phyloP scores from a whole-genome alignment of 2,797 vertebrate species.

The Sitta carolinensis region DNA sequence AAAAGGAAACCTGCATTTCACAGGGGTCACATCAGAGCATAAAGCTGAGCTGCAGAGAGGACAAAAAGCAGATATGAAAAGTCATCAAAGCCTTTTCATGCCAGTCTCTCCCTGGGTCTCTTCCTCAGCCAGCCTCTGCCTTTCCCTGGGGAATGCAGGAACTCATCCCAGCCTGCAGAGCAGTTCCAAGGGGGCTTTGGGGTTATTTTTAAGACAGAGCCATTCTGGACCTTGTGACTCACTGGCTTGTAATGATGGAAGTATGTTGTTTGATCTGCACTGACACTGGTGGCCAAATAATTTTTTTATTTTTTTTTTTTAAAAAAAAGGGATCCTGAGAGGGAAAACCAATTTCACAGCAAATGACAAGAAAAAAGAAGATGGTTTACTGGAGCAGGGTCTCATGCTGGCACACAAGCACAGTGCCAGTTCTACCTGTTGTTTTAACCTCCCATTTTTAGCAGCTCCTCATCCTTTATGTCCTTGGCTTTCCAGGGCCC shows the following conservation, averaged over 20 bases:
- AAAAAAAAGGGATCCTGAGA: neutral
- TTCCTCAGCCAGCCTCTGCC: neutral
- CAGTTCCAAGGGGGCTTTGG: neutral
- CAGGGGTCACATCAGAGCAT: neutral
- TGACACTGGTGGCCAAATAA: neutral
- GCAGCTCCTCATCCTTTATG: neutral
- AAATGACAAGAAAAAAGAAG: neutral
- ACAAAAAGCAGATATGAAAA: conserved; percentile 6
- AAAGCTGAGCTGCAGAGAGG: neutral
- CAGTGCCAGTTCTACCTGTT: neutral
- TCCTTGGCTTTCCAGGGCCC: neutral
- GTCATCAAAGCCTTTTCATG: conserved; percentile 19
- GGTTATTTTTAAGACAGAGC: conserved; percentile 42
- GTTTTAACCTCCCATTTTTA: neutral
- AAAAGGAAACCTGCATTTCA: neutral
- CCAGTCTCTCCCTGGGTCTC: neutral
- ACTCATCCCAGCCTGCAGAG: neutral
- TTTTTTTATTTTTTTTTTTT: neutral
- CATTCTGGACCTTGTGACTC: conserved; percentile 25
- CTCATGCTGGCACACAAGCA: neutral
- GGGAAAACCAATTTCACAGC: neutral
- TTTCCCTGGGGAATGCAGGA: neutral
- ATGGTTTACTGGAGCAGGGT: neutral
- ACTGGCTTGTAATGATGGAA: conserved; percentile 1
- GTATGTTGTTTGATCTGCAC: conserved; percentile 27